These are phyloP conservation scores for Tangara arthus DNA, from an alignment of 2,797 vertebrate genomes.

Conservation along the genomic window DNA sequence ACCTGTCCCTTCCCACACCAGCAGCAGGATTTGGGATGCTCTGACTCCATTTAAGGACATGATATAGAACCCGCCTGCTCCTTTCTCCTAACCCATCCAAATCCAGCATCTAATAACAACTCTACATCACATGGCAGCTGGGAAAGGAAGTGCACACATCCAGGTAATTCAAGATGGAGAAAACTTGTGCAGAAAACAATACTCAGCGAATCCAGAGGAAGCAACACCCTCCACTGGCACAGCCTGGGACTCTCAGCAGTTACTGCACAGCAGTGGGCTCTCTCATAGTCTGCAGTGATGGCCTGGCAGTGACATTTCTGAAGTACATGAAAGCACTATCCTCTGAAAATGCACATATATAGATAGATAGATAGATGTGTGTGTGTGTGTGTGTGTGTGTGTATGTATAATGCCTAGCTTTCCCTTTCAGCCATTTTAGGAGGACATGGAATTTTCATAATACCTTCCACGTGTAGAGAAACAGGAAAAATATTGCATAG, in stretches of 20 bases:
- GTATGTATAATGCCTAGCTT: background rate
- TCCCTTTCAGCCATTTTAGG: background rate
- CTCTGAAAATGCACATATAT: background rate
- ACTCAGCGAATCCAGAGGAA: background rate
- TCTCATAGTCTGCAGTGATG: background rate
- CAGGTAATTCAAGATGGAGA: background rate
- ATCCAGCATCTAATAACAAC: background rate
- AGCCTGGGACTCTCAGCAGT: background rate
- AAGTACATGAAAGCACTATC: background rate
- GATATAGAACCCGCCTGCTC: background rate
- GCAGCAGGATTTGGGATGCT: background rate
- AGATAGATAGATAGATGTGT: no score
- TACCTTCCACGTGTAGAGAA: background rate
- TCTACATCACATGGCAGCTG: rapidly evolving
- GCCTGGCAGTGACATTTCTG: background rate
- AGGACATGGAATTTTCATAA: background rate
- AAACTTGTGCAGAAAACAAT: background rate
- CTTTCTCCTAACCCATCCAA: background rate
- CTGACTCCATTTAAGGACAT: background rate
- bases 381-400: rapidly evolving
- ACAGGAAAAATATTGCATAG: background rate
- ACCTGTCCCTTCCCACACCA: background rate
- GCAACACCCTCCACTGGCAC: rapidly evolving
- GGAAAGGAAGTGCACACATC: background rate
- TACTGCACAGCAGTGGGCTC: background rate